A percentile compares a stretch with the other conserved stretches of the same genome.
These are phyloP conservation scores for Polyommatus icarus DNA, from an alignment of 2,888 invertebrate genomes.

Conservation along the genomic window DNA sequence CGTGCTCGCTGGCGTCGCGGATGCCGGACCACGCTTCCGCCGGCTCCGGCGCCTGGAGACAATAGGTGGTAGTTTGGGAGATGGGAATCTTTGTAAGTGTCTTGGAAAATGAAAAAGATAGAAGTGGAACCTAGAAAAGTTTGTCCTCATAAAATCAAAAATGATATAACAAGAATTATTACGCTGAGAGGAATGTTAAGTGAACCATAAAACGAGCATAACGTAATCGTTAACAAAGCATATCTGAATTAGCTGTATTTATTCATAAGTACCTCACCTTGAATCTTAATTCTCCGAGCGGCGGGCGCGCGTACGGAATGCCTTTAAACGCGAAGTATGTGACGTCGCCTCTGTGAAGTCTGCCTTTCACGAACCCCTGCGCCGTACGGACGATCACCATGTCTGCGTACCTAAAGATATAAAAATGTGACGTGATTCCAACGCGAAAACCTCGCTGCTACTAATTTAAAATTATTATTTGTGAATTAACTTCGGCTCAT, in stretches of 20 bases:
- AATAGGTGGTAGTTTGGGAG: background rate
- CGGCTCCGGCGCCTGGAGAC: slow-evolving; percentile 64
- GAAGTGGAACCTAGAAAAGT: background rate
- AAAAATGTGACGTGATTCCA: slow-evolving; percentile 11
- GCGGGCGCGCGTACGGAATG: slow-evolving; percentile 82
- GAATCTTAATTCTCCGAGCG: slow-evolving; percentile 80
- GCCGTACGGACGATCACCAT: slow-evolving; percentile 58
- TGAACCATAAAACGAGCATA: background rate
- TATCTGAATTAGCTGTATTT: background rate
- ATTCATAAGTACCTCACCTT: slow-evolving; percentile 65
- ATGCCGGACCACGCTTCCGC: slow-evolving; percentile 65
- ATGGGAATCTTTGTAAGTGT: background rate
- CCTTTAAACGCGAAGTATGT: slow-evolving; percentile 75
- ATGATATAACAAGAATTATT: background rate
- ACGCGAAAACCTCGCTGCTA: background rate
- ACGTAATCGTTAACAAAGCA: background rate
- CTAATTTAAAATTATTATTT: slow-evolving; percentile 5
- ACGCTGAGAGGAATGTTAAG: background rate
- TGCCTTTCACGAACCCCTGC: slow-evolving; percentile 64
- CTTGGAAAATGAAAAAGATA: background rate
- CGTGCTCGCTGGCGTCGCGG: slow-evolving; percentile 63
- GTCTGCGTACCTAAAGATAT: slow-evolving; percentile 35
- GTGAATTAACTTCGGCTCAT: background rate
- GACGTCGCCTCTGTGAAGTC: slow-evolving; percentile 50
- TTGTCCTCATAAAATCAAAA: background rate